Base-by-base conservation (phyloP, 2,113 vertebrate species). In the Romanogobio albipinnatus region DNA sequence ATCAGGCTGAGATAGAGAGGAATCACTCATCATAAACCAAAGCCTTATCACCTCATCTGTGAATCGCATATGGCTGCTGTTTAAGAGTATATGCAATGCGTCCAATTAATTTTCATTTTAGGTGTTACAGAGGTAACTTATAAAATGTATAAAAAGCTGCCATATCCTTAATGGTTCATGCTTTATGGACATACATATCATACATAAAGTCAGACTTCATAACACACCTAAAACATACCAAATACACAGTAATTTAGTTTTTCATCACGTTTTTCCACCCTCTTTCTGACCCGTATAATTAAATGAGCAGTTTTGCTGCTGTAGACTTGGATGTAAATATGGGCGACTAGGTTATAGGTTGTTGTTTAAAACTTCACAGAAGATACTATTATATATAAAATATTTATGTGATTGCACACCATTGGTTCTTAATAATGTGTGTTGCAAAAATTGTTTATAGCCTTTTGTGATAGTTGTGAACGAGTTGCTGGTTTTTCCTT, bases 131-230 rank as follows among this genome's bases (percentile, higher is more conserved):
- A 22, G 53, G 19, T 19, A 22, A 19, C 53, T 56, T 56, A 56
- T 56, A 56, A 53, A 56, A 56, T 45, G 11, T 78, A 61, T 43
- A 14, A 24, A 74, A 74, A 47, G 33, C 53, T 59, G 29, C 29
- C 53, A 59, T 43, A 2, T 58, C 17, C 1, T 61, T 59, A 3
- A 62, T 45, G 39, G n/a, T 74, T 74, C 70, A 47, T 24, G 70
- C 39, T 62, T 79, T 79, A 79, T 2, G 4, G 36, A 62, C 10
- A 24, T 62, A 62, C 62, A 79, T 79, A 79, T 36, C 53, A 11
- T 15, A 61, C n/a, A 39, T 56, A 76, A 58, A 58, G 8, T 33
- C 49, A 9, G 29, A 76, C 29, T 76, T 76, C 76, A 59, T 43
- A 78, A 24, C 53, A 78, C n/a, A 14, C 17, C 4, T 70, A 9